Conservation (phyloP, 2,797 vertebrate genomes). For the Myoxocephalus aenaeus region DNA sequence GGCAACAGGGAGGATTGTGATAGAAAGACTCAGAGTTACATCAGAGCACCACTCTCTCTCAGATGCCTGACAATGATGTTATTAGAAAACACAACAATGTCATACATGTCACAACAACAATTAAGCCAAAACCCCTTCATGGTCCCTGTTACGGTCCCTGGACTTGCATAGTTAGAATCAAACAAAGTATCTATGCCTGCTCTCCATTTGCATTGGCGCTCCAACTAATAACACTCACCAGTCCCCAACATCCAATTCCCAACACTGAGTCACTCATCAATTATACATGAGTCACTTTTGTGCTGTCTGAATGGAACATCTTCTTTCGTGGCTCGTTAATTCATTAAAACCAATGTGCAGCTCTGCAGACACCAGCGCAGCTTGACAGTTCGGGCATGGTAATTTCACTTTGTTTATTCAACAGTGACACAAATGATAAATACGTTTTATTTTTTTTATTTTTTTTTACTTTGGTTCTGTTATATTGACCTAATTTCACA, state of each 20-base stretch:
- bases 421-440: constrained; percentile 62
- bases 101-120: background rate
- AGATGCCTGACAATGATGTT: constrained; percentile 1
- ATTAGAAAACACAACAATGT: constrained; percentile 1
- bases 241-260: constrained; percentile 51
- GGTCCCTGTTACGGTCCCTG: constrained; percentile 2
- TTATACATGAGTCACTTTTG: constrained; percentile 72
- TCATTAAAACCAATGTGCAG: constrained; percentile 61
- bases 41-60: background rate
- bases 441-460: constrained; percentile 40
- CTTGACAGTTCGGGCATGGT: constrained; percentile 50
- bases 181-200: constrained; percentile 22
- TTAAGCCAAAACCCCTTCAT: background rate
- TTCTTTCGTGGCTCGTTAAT: constrained; percentile 66
- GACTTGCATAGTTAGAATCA: constrained; percentile 13
- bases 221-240: constrained; percentile 48
- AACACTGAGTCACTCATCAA: constrained; percentile 66
- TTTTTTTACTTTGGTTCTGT: background rate
- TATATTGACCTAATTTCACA: constrained; percentile 52
- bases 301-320: constrained; percentile 64
- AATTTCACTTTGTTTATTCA: constrained; percentile 69
- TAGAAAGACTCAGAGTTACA: background rate
- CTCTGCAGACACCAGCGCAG: constrained; percentile 29
- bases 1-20: background rate
- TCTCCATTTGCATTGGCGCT: constrained; percentile 40